These are phyloP conservation scores for Euproctis similis DNA, from an alignment of 2,888 invertebrate species.

Conservation along the genomic window DNA sequence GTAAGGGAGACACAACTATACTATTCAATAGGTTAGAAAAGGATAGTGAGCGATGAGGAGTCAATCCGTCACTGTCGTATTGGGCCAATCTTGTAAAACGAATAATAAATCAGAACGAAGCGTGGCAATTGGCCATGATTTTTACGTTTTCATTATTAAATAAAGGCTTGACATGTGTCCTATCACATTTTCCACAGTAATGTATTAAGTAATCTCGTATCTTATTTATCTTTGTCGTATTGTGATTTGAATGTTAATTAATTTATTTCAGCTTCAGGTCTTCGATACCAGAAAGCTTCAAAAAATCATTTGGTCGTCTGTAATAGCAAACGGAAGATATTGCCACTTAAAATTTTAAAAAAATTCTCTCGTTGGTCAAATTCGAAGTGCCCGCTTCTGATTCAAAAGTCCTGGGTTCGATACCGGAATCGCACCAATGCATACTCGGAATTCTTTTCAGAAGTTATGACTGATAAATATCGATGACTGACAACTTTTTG, in stretches of 20 bases:
- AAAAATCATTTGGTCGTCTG: not conserved
- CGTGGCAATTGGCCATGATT: constrained; percentile 51
- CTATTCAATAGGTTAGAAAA: constrained; percentile 23
- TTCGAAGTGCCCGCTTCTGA: not conserved
- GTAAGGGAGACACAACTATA: constrained; percentile 15
- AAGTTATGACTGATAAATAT: too few species aligned
- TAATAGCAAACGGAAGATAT: not conserved
- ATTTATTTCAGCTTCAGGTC: not conserved
- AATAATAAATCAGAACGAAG: constrained; percentile 58
- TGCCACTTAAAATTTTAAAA: not conserved
- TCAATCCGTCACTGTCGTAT: constrained; percentile 71
- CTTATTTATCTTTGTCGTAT: constrained; percentile 5
- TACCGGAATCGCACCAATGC: too few species aligned
- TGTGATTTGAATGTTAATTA: not conserved
- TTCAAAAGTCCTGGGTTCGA: too few species aligned
- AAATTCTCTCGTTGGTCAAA: not conserved
- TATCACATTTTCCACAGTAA: constrained; percentile 21
- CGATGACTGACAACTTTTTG: too few species aligned
- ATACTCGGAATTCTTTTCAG: too few species aligned
- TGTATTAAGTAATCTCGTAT: constrained; percentile 8
- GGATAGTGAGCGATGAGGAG: constrained; percentile 37
- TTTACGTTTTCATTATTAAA: constrained; percentile 54
- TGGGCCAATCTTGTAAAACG: constrained; percentile 66
- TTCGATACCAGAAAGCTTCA: not conserved
- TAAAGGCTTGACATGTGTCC: constrained; percentile 40